Evolutionary conservation across 2,888 invertebrate genomes (phyloP).

Genomic region (Chrysina gloriosa): DNA sequence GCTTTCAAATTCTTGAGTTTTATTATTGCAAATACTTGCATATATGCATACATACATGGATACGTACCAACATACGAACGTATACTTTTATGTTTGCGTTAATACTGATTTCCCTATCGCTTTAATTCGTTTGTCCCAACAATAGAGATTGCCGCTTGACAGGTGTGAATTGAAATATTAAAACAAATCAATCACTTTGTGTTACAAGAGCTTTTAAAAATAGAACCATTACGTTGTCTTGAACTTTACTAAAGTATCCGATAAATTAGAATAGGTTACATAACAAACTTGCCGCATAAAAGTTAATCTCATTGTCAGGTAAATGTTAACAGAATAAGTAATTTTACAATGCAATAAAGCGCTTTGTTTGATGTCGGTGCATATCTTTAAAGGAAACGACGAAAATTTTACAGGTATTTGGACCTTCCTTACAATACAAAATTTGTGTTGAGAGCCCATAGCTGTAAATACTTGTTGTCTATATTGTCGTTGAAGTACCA

Average conservation of each 20-base stretch:
- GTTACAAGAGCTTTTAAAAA: conserved; percentile 18
- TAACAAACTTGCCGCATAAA: conserved; percentile 7
- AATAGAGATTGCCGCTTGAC: conserved; percentile 2
- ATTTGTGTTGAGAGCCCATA: no score
- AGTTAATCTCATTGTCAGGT: conserved; percentile 16
- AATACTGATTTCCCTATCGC: neutral
- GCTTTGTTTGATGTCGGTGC: neutral
- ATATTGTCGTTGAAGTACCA: no score
- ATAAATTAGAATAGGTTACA: conserved; percentile 13
- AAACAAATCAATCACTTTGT: conserved; percentile 14
- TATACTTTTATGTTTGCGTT: neutral
- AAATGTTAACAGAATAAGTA: conserved; percentile 20
- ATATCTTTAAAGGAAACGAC: neutral
- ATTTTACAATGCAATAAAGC: neutral
- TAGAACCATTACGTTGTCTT: conserved; percentile 32
- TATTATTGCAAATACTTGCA: no score
- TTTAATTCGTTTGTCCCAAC: conserved; percentile 12
- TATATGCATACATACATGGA: no score
- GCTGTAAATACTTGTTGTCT: no score
- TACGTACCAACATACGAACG: no score
- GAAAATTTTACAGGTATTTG: neutral
- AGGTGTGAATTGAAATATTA: conserved; percentile 21
- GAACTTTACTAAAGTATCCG: conserved; percentile 17
- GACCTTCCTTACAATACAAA: no score
- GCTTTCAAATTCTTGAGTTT: no score